Base-by-base conservation (phyloP, 2,888 invertebrate genomes). In the Xestia c-nigrum region DNA sequence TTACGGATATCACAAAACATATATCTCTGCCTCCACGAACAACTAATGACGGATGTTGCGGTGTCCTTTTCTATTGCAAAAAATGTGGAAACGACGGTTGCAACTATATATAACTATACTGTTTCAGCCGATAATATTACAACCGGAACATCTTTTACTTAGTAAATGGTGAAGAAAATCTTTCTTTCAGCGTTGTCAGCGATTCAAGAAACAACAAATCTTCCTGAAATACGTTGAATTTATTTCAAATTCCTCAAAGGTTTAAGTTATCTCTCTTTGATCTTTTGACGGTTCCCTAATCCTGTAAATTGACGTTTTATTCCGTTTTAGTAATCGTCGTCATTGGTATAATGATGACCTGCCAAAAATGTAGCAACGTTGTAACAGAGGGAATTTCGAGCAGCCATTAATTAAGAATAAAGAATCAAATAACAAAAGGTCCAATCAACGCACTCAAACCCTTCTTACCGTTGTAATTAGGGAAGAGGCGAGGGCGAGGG, bases 371-470 rank as follows among this genome's bases (percentile, higher is more conserved):
- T 16, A 38, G 31, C 12, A 31, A 40, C 6, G 12, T 46, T 31
- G 59, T 38, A 14, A 46, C 31, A 24, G n/a, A 6, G 6, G 47
- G 9, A 38, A 66, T 66, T 66, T n/a, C 1, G 24, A 69, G n/a
- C 5, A 31, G 47, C 9, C 16, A 38, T 66, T 76, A 76, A 76
- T 76, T 76, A 66, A 31, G 16, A 67, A 61, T 47, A n/a, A 63
- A 65, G 24, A 52, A 69, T 64, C 10, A n/a, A 38, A n/a, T 24
- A 19, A 59, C 24, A 65, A 47, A 71, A 46, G 46, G 24, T 47
- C 55, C 21, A 57, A 70, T 38, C 19, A 59, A 43, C 52, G 21
- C 16, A 43, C 43, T 64, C 73, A 31, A 79, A 50, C 61, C 43
- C 21, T 63, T 66, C 12, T 31, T n/a, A 31, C 50, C 24, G 50